Base-by-base conservation (phyloP, 2,113 vertebrate genomes). In the Mormyrus lacerda region DNA sequence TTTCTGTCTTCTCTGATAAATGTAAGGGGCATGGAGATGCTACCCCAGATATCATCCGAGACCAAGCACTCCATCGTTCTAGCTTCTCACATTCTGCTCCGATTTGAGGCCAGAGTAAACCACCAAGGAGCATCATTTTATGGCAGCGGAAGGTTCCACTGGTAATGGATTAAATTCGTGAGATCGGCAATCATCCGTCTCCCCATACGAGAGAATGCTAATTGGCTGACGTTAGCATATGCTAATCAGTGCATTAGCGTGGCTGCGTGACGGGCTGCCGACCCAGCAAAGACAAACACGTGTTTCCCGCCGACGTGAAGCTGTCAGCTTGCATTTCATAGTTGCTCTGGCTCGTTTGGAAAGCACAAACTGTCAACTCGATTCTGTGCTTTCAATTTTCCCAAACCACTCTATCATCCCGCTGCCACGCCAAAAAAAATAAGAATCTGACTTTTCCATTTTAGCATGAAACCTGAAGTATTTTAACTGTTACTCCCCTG, bases 311-410 rank as follows among this genome's bases (percentile, higher is more conserved):
- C 3, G 31, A 50, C 89, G 42, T 73, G 65, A 39, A 27, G 27
- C 53, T 39, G 51, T 73, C 79, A 84, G 50, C 35, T 89, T 31
- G n/a, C 19, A 84, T 65, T 89, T 61, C 58, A 27, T 19, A 89
- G 55, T 44, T 24, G 21, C 76, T 51, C n/a, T 1, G 44, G 39
- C 42, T 85, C 55, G 73, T 73, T 87, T 47, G 27, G 84, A 87
- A 86, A 73, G 85, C 61, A 39, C 58, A 87, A 89, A 19, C 27
- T 69, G 58, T 87, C 84, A 87, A 39, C n/a, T 19, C 11, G 2
- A 73, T 86, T 87, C 55, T 45, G 42, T 13, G 8, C 55, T 24
- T 89, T 42, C 45, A n/a, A 48, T 53, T 69, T 42, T 35, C 21
- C 50, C 24, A 85, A 50, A 73, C 15, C n/a, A 31, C 53, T 87